phyloP scores from a whole-genome alignment of 2,888 invertebrate species.

The Ceraclea dissimilis region DNA sequence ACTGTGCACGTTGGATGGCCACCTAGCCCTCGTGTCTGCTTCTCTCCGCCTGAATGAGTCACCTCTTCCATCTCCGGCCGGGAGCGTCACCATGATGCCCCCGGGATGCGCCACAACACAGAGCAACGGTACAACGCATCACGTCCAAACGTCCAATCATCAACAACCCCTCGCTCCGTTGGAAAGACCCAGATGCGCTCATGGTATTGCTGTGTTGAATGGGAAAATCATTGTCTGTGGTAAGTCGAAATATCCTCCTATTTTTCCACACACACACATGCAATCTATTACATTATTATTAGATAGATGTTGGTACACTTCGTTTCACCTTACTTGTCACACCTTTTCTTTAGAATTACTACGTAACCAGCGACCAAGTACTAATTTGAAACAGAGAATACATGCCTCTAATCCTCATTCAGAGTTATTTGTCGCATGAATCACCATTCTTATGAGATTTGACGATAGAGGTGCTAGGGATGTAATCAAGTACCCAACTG shows the following conservation, averaged over 20 bases:
- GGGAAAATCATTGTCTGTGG: constrained; percentile 72
- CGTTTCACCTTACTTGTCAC: background rate
- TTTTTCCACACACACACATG: too few species aligned
- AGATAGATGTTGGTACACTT: background rate
- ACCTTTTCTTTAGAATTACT: too few species aligned
- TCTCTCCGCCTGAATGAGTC: constrained; percentile 46
- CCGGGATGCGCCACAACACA: background rate
- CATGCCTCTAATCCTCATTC: too few species aligned
- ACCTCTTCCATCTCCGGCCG: constrained; percentile 27
- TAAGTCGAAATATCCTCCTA: too few species aligned
- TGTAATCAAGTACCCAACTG: too few species aligned
- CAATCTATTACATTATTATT: background rate
- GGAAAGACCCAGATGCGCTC: constrained; percentile 64
- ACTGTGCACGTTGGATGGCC: constrained; percentile 55
- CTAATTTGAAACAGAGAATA: too few species aligned
- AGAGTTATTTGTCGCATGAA: too few species aligned
- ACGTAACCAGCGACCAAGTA: too few species aligned
- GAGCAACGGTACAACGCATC: background rate
- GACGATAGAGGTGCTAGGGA: too few species aligned
- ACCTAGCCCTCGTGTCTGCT: constrained; percentile 54
- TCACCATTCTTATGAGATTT: too few species aligned
- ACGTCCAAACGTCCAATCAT: constrained; percentile 18
- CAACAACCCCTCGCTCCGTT: constrained; percentile 53
- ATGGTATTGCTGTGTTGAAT: constrained; percentile 64
- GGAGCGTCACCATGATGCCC: constrained; percentile 3